Percentiles rank a stretch among this genome's conserved stretches.
Evolutionary conservation across 2,113 vertebrate genomes (phyloP).

Genomic region (Heterocephalus glaber): DNA sequence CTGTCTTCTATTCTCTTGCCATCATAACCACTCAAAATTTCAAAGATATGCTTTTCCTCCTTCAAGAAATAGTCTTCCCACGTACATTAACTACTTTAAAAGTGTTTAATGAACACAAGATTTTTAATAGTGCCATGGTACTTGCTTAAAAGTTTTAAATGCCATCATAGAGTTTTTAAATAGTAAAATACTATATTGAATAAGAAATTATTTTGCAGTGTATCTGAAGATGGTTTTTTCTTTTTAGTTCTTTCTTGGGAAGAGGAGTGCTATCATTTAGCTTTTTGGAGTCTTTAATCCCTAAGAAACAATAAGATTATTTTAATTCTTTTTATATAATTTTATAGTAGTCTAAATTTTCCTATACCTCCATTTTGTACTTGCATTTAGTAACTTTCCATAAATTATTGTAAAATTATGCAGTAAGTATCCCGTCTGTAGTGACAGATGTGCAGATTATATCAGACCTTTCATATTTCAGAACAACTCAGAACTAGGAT

Average conservation of each 20-base stretch:
- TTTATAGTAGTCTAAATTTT: not conserved
- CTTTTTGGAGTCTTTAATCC: constrained; percentile 13
- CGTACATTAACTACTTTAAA: not conserved
- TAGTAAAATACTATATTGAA: not conserved
- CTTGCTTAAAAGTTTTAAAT: constrained; percentile 41
- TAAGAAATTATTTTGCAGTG: not conserved
- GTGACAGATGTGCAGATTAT: not conserved
- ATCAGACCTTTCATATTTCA: not conserved
- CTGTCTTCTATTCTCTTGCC: not conserved
- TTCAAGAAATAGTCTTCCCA: constrained; percentile 18
- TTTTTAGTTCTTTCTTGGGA: not conserved
- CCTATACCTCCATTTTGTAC: not conserved
- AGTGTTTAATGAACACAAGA: not conserved
- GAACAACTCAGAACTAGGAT: constrained; percentile 10
- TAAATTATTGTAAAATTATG: constrained; percentile 37
- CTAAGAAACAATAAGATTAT: constrained; percentile 5
- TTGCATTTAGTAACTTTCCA: constrained; percentile 6
- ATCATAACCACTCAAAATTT: not conserved
- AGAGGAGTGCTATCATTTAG: not conserved
- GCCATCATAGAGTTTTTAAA: not conserved
- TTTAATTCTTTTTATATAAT: constrained; percentile 26
- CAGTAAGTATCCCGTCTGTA: not conserved
- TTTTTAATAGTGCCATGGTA: constrained; percentile 39
- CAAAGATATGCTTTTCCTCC: constrained; percentile 3
- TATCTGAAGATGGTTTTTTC: constrained; percentile 12